These are phyloP conservation scores for Timema cristinae DNA, from an alignment of 2,888 invertebrate species.

Conservation along the genomic window DNA sequence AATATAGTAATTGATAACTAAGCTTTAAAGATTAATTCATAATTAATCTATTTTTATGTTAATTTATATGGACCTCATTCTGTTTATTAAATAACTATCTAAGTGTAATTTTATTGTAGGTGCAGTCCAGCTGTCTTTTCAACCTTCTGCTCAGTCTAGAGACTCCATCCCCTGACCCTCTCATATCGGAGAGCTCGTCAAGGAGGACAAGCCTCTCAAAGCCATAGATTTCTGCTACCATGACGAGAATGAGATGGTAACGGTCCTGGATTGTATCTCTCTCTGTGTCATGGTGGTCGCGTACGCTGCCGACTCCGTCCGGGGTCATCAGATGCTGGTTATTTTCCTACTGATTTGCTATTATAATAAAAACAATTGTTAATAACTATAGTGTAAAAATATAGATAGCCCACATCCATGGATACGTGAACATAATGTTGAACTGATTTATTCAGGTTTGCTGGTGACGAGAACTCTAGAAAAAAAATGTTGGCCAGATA, in stretches of 20 bases:
- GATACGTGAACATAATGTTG: too few species aligned
- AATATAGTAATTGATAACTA: too few species aligned
- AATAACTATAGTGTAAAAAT: background rate
- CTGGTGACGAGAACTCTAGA: too few species aligned
- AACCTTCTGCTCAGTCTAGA: conserved; percentile 87
- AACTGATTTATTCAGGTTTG: too few species aligned
- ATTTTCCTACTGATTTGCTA: conserved; percentile 38
- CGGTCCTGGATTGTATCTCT: conserved; percentile 95
- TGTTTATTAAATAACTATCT: too few species aligned
- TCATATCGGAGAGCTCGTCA: conserved; percentile 91
- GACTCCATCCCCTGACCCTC: conserved; percentile 89
- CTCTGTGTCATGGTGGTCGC: conserved; percentile 98
- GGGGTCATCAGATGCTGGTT: conserved; percentile 89
- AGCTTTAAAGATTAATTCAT: too few species aligned
- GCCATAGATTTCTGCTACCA: conserved; percentile 98
- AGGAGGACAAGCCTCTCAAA: conserved; percentile 85
- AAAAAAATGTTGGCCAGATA: too few species aligned
- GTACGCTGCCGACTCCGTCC: conserved; percentile 92
- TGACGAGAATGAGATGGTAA: conserved; percentile 96
- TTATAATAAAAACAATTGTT: conserved; percentile 18
- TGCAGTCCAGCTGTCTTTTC: conserved; percentile 88
- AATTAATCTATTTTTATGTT: too few species aligned
- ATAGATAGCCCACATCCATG: too few species aligned
- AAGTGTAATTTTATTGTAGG: conserved; percentile 47
- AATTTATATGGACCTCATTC: too few species aligned